Evolutionary conservation across 2,888 invertebrate genomes (phyloP), one percentile per base, ranked within the genome.

Genomic region (Choristoneura rosaceana): DNA sequence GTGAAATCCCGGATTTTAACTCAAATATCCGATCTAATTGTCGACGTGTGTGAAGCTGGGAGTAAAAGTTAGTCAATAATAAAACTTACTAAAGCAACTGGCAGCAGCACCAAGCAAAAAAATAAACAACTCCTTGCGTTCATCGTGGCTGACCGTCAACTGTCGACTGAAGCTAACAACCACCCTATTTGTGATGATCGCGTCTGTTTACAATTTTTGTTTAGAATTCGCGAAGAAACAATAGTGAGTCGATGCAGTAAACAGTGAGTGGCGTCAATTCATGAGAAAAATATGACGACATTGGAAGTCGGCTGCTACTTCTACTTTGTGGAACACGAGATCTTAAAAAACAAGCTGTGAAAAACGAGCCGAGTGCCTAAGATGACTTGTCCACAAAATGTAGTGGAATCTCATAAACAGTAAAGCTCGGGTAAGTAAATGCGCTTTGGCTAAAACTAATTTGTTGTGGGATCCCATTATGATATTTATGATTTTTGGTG

Each of bases 21-120:
- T 38, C 38, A 4, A 38, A 38, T 7, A 7, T 7, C 5, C 38
- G 38, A 38, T 38, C 38, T 38, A 38, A 7, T 38, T 7, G 25
- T 2, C 25, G 25, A 38, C 4, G 38, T 5, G 38, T 38, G 7
- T 5, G 38, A 38, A 38, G 38, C 38, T 7, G 38, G 0, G 4
- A 7, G 5, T 38, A 7, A 7, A 5, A 0, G 38, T 7, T n/a
- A 15, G 50, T 34, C 34, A 0, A 61, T 50, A 14, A 2, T 12
- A 38, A 59, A 45, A 81, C 82, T 82, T 71, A 88, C 88, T 67
- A 80, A 76, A 71, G 83, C 76, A 69, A 81, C 67, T 14, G 83
- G 79, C 4, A 77, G 70, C 3, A 84, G 38, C 65, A 86, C 74
- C 76, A 87, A 80, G 74, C 84, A 75, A 47, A 86, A 69, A 75